Percentiles rank a stretch among this genome's conserved stretches.
phyloP scores from a whole-genome alignment of 2,888 invertebrate genomes.

The Napeogenes sylphis region DNA sequence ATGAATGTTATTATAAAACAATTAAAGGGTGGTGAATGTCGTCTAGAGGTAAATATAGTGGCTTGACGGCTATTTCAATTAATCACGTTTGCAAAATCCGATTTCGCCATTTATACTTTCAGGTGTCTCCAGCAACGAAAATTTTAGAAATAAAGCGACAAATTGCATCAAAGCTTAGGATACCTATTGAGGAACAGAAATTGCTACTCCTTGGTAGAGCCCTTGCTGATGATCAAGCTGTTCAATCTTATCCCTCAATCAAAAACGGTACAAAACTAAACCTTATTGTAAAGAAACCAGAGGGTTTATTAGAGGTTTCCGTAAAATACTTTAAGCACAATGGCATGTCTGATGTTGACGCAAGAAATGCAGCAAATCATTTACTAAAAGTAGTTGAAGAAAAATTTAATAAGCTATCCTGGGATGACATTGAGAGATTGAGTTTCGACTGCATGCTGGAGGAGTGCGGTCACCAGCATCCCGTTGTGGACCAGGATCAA shows the following conservation, averaged over 20 bases:
- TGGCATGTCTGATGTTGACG: constrained; percentile 79
- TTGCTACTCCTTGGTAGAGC: constrained; percentile 84
- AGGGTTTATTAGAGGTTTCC: constrained; percentile 78
- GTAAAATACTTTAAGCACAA: constrained; percentile 79
- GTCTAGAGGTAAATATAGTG: constrained; percentile 76
- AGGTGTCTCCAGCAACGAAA: constrained; percentile 77
- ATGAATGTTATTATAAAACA: constrained; percentile 87
- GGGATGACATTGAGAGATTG: constrained; percentile 78
- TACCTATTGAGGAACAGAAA: constrained; percentile 83
- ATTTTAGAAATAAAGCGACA: constrained; percentile 83
- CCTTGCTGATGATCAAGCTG: constrained; percentile 82
- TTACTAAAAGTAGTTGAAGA: constrained; percentile 75
- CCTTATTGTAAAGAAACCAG: constrained; percentile 83
- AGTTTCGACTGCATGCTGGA: constrained; percentile 27
- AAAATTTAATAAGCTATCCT: constrained; percentile 74
- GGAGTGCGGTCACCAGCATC: constrained; percentile 26
- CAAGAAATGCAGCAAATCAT: constrained; percentile 78
- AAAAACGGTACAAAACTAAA: constrained; percentile 86
- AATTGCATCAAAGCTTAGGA: constrained; percentile 79
- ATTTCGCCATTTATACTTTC: constrained; percentile 29
- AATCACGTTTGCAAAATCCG: constrained; percentile 1
- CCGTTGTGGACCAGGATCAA: constrained; percentile 38
- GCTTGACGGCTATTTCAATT: constrained; percentile 4
- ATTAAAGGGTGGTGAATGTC: constrained; percentile 83
- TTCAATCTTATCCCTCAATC: constrained; percentile 83